These are phyloP conservation scores for Aplodontia rufa DNA, from an alignment of 2,113 vertebrate species.

Conservation along the genomic window DNA sequence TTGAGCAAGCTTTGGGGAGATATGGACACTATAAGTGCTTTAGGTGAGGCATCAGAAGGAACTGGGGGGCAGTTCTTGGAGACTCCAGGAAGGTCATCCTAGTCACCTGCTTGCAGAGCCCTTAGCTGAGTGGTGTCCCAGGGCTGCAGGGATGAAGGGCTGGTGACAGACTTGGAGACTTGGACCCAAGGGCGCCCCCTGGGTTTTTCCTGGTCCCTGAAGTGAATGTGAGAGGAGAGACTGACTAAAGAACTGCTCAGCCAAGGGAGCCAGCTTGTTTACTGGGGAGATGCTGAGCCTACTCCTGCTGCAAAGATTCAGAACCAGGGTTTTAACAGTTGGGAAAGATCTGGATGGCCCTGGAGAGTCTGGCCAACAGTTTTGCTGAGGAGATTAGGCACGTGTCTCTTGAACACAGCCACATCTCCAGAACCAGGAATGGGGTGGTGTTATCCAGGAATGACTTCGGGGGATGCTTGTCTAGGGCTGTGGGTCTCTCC, in stretches of 20 bases:
- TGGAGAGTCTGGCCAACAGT: not conserved
- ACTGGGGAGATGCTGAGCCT: accelerated
- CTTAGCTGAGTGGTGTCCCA: not conserved
- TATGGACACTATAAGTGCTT: not conserved
- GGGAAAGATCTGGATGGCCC: not conserved
- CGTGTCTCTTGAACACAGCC: not conserved
- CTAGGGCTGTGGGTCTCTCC: no score
- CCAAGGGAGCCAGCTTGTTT: no score
- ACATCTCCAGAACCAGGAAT: not conserved
- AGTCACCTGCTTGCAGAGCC: not conserved
- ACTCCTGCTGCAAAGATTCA: not conserved
- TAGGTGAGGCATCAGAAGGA: not conserved
- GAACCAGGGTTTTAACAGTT: no score
- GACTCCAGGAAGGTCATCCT: not conserved
- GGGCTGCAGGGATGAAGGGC: no score
- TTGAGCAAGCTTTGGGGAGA: not conserved
- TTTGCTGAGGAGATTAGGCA: not conserved
- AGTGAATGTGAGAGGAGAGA: not conserved
- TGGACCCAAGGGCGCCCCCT: not conserved
- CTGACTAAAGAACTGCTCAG: not conserved
- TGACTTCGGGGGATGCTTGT: not conserved
- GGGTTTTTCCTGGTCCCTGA: not conserved
- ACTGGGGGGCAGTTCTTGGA: not conserved
- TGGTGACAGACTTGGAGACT: not conserved
- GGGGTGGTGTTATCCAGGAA: not conserved